phyloP scores from a whole-genome alignment of 1,140 invertebrate genomes.

The Drosophila mayri region DNA sequence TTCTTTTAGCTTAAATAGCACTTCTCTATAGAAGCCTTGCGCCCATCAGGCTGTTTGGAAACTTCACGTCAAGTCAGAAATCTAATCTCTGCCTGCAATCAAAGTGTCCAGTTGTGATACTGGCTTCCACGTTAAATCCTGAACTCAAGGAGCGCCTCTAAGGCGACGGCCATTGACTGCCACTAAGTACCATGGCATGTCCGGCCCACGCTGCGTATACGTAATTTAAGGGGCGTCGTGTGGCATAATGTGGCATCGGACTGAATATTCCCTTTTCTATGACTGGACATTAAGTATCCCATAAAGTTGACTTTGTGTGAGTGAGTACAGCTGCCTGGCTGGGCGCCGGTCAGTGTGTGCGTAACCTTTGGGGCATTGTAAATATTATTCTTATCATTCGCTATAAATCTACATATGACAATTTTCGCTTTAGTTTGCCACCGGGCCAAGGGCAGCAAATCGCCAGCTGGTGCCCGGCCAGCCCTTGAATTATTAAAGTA shows the following conservation, averaged over 20 bases:
- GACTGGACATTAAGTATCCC: conserved; percentile 67
- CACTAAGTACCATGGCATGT: conserved; percentile 50
- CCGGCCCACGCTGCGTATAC: conserved; percentile 53
- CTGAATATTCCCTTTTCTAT: conserved; percentile 48
- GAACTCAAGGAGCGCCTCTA: conserved; percentile 55
- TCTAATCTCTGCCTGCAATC: conserved; percentile 73
- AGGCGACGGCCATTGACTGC: conserved; percentile 38
- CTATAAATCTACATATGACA: conserved; percentile 83
- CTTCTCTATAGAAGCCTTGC: background rate
- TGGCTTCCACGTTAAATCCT: conserved; percentile 53
- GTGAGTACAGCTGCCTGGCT: conserved; percentile 26
- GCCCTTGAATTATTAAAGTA: conserved; percentile 57
- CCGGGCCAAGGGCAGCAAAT: conserved; percentile 20
- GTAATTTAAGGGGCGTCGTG: conserved; percentile 77
- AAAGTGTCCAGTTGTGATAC: conserved; percentile 74
- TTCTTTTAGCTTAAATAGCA: background rate
- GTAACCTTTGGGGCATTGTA: conserved; percentile 74
- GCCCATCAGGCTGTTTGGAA: conserved; percentile 3
- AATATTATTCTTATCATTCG: conserved; percentile 79
- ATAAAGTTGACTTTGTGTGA: conserved; percentile 70
- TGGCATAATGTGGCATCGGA: conserved; percentile 76
- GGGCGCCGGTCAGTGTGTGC: conserved; percentile 21
- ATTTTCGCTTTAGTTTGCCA: conserved; percentile 70
- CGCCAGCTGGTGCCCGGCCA: conserved; percentile 5
- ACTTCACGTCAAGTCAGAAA: conserved; percentile 42